A percentile compares a stretch with the other conserved stretches of the same genome.
These are phyloP conservation scores for Limnephilus rhombicus DNA, from an alignment of 2,888 invertebrate species.

Conservation along the genomic window DNA sequence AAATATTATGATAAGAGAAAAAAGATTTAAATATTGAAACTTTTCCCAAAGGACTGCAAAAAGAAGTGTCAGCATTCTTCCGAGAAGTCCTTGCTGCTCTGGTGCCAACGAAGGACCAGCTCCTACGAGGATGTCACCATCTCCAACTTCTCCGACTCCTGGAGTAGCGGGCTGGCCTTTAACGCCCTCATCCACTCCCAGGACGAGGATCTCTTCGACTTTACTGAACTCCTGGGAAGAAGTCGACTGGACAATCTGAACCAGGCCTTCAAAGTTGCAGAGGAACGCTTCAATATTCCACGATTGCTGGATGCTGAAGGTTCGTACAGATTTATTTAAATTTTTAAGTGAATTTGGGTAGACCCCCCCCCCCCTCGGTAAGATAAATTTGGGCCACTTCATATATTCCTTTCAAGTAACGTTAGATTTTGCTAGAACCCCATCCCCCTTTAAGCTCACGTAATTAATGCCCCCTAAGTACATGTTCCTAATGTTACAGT, in stretches of 20 bases:
- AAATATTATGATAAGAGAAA: no score
- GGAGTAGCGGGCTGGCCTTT: slow-evolving; percentile 98
- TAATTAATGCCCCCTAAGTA: no score
- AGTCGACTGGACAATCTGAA: slow-evolving; percentile 97
- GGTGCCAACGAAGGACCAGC: slow-evolving; percentile 99
- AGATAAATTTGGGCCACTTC: no score
- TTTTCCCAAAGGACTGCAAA: background rate
- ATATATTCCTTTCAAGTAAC: no score
- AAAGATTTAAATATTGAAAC: background rate
- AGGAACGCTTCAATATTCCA: slow-evolving; percentile 94
- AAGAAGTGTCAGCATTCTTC: slow-evolving; percentile 72
- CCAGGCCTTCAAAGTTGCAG: slow-evolving; percentile 97
- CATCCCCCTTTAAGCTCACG: no score
- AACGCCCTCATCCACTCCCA: slow-evolving; percentile 99
- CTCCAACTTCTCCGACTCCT: slow-evolving; percentile 93
- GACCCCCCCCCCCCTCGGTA: no score
- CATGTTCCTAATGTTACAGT: no score
- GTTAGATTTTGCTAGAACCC: no score
- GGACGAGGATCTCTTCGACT: slow-evolving; percentile 96
- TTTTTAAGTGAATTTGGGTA: no score
- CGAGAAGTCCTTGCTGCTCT: slow-evolving; percentile 96
- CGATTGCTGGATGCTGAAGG: slow-evolving; percentile 95
- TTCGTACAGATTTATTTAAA: slow-evolving; percentile 67
- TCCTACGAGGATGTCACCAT: slow-evolving; percentile 95
- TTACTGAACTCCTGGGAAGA: slow-evolving; percentile 85